A percentile compares a stretch with the other conserved stretches of the same genome.
Conservation (phyloP, 2,797 vertebrate genomes). For the Bovichtus variegatus region DNA sequence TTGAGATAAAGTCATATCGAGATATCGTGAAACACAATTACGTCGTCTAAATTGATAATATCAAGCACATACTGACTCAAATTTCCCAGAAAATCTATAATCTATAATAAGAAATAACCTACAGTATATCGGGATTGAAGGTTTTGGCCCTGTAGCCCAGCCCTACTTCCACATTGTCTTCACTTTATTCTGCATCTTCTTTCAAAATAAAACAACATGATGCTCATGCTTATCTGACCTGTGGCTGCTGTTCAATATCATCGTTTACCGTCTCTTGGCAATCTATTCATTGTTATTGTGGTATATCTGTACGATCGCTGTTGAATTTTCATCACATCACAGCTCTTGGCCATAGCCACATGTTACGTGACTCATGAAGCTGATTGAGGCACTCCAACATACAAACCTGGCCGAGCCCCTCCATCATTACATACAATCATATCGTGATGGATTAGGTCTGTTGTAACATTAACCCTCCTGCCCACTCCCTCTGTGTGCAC, state of each 20-base stretch:
- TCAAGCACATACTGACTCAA: too few relatives aligned
- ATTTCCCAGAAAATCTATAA: too few relatives aligned
- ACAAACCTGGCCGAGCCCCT: neutral
- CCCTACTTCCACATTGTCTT: neutral
- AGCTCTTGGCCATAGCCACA: neutral
- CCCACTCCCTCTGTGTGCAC: constrained; percentile 20
- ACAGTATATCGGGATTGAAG: too few relatives aligned
- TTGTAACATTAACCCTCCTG: constrained; percentile 20
- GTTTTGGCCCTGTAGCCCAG: too few relatives aligned
- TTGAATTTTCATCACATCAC: neutral
- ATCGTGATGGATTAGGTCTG: constrained; percentile 5
- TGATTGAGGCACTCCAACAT: neutral
- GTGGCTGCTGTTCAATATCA: neutral
- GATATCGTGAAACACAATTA: too few relatives aligned
- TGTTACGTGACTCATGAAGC: neutral
- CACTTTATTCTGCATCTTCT: neutral
- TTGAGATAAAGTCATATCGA: too few relatives aligned
- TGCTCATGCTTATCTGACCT: neutral
- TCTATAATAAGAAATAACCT: too few relatives aligned
- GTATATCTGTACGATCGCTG: neutral
- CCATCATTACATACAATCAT: neutral
- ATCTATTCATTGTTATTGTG: neutral
- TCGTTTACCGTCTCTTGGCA: neutral
- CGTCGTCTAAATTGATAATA: too few relatives aligned
- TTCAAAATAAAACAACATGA: neutral